Evolutionary conservation across 2,888 invertebrate species (phyloP), one percentile per base, ranked within the genome.

Genomic region (Mesopsocus fuscifrons): DNA sequence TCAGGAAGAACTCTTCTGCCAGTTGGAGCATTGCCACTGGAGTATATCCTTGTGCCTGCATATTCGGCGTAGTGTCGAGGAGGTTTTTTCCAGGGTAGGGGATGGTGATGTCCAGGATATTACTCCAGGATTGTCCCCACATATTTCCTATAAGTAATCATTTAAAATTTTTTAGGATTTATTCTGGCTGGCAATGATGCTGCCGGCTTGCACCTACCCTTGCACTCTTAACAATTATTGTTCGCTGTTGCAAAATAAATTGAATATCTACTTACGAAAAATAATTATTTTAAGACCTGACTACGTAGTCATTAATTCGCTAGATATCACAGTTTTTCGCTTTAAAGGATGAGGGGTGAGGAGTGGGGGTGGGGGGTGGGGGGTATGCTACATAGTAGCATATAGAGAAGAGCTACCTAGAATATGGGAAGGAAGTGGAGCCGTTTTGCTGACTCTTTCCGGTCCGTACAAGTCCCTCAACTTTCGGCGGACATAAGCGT

Each of bases 1-100:
- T 88, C 0, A 81, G 73, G 59, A 84, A 92, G 62, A 91, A 94
- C 55, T 89, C 87, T 55, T 92, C 91, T 0, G 88, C 87, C 50
- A 84, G 63, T 56, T 82, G 73, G 61, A 89, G 91, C 63, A 92
- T 78, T 13, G 81, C 71, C 2, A 75, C 62, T 1, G 87, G 83
- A 0, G 82, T 80, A 59, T 78, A 89, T 42, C 87, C 87, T 77
- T 89, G 82, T 52, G 74, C 71, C 18, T 69, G 58, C 84, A 92
- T 84, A 57, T 80, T 77, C 1, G 75, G 74, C 0, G 85, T 80
- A 0, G 89, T 81, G 60, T 91, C 89, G 3, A 88, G 67, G 49
- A 79, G 71, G 44, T 71, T 74, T 55, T 83, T 80, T 15, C 85
- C 83, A 2, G 87, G 87, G 60, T 83, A 91, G 0, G 92, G 88